Conservation (phyloP, 1,140 invertebrate genomes). For the Gryon sp. region DNA sequence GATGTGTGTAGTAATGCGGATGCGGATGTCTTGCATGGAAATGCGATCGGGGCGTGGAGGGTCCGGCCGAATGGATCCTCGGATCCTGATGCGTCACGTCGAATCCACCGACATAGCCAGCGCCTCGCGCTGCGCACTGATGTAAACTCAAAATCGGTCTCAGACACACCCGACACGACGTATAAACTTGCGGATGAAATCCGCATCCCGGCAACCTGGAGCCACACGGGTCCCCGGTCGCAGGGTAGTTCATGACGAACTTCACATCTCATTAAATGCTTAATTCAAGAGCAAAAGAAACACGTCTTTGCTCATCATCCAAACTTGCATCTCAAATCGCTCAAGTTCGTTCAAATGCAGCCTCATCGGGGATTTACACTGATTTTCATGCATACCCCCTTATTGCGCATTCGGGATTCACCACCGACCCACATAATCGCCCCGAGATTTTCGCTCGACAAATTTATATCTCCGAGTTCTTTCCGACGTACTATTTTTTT, state of each 20-base stretch:
- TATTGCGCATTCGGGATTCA: constrained; percentile 5
- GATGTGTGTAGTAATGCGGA: constrained; percentile 72
- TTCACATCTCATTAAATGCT: constrained; percentile 74
- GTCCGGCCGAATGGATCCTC: constrained; percentile 39
- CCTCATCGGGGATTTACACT: background rate
- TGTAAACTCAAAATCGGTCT: constrained; percentile 71
- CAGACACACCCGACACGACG: constrained; percentile 72
- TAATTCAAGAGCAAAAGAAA: background rate
- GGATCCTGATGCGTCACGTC: constrained; percentile 29
- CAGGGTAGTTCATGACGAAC: constrained; percentile 77
- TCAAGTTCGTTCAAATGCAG: constrained; percentile 11
- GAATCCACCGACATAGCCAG: constrained; percentile 47
- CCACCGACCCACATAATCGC: constrained; percentile 32
- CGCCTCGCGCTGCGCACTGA: constrained; percentile 66
- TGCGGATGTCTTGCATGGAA: constrained; percentile 59
- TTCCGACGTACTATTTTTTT: background rate
- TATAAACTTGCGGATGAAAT: constrained; percentile 74
- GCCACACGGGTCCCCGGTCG: constrained; percentile 77
- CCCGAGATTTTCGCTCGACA: constrained; percentile 9
- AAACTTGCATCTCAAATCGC: background rate
- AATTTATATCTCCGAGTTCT: constrained; percentile 5
- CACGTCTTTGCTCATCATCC: background rate
- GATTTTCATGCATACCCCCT: background rate
- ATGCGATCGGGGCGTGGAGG: constrained; percentile 51
- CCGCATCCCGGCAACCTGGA: constrained; percentile 78